Conservation (phyloP, 1,140 invertebrate genomes). For the Drosophila bipectinata region DNA sequence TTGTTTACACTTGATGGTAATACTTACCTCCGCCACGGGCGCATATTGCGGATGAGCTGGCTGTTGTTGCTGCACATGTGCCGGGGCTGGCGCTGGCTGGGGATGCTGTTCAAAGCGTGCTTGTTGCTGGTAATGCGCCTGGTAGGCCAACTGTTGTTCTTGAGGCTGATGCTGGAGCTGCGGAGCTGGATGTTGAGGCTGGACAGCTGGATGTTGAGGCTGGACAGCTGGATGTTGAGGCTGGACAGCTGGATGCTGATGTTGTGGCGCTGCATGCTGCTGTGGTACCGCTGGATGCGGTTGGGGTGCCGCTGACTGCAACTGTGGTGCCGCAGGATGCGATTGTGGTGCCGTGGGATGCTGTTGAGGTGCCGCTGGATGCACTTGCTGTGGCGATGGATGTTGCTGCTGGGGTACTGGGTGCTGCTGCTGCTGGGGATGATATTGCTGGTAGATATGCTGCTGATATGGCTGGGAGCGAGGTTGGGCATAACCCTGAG, state of each 20-base stretch:
- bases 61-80: constrained; percentile 4
- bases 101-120: constrained; percentile 36
- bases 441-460: constrained; percentile 64
- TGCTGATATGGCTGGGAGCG: constrained; percentile 56
- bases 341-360: constrained; percentile 12
- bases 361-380: constrained; percentile 17
- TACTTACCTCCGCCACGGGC: constrained; percentile 26
- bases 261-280: constrained; percentile 22
- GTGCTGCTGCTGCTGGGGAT: constrained; percentile 35
- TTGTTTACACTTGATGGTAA: too few species aligned
- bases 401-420: constrained; percentile 24
- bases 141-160: constrained; percentile 42
- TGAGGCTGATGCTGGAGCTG: constrained; percentile 6
- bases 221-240: too few species aligned
- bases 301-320: constrained; percentile 26
- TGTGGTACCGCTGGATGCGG: constrained; percentile 23
- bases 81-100: background rate
- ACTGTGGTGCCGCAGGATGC: background rate
- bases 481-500: constrained; percentile 36
- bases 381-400: constrained; percentile 21
- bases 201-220: too few species aligned
- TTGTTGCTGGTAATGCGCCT: constrained; percentile 37
- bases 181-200: too few species aligned
- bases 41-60: constrained; percentile 23
- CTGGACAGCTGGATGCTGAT: constrained; percentile 10